Percentiles rank a stretch among this genome's conserved stretches.
These are phyloP conservation scores for Aulostomus chinensis DNA, from an alignment of 2,797 vertebrate genomes.

Conservation along the genomic window DNA sequence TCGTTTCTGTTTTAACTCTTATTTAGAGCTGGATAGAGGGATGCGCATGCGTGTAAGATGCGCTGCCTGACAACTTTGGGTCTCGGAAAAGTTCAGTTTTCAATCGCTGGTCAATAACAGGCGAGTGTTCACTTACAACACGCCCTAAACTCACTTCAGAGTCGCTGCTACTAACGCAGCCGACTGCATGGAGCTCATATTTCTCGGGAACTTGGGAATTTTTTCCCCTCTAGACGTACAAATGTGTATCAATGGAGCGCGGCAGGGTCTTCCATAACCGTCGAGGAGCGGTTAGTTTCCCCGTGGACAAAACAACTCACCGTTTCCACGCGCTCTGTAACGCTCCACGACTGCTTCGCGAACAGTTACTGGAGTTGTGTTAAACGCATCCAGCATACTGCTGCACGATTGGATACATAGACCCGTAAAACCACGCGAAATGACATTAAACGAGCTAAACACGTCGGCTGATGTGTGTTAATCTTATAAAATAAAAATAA, in stretches of 20 bases:
- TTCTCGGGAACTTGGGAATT: no score
- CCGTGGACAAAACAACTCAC: no score
- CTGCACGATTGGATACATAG: no score
- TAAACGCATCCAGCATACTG: no score
- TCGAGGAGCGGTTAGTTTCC: constrained; percentile 30
- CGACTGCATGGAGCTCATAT: no score
- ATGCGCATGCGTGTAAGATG: constrained; percentile 82
- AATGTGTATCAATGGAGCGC: constrained; percentile 47
- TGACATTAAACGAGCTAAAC: no score
- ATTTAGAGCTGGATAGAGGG: constrained; percentile 81
- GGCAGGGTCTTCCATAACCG: constrained; percentile 46
- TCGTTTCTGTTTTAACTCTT: constrained; percentile 89
- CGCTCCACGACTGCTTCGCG: no score
- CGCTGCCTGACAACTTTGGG: constrained; percentile 84
- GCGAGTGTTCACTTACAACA: constrained; percentile 29
- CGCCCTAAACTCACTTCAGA: constrained; percentile 33
- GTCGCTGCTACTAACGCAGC: constrained; percentile 1
- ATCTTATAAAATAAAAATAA: no score
- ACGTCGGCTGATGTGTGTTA: no score
- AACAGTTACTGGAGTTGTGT: no score
- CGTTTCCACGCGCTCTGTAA: neutral
- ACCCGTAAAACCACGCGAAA: no score
- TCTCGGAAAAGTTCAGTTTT: constrained; percentile 81
- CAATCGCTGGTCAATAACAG: constrained; percentile 54
- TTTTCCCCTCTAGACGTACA: no score